Conservation (phyloP, 2,797 vertebrate species). For the Astyanax mexicanus region DNA sequence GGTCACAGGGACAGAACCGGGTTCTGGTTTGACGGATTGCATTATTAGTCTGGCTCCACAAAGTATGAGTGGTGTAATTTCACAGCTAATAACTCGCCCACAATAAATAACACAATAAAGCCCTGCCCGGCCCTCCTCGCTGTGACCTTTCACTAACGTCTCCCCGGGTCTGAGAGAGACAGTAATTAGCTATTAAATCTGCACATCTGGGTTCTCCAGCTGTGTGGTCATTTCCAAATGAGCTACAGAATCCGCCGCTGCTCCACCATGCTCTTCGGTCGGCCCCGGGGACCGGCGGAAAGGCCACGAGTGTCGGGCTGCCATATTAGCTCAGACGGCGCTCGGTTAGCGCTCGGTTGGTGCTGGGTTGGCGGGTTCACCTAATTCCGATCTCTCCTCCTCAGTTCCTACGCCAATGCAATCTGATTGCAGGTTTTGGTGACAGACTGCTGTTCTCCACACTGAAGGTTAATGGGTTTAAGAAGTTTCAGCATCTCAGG, state of each 20-base stretch:
- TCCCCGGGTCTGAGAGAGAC: slow-evolving; percentile 37
- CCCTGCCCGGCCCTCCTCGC: slow-evolving; percentile 31
- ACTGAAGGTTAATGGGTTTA: slow-evolving; percentile 8
- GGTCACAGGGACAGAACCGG: slow-evolving; percentile 27
- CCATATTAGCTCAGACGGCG: slow-evolving; percentile 46
- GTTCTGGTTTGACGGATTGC: slow-evolving; percentile 51
- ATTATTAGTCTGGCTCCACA: slow-evolving; percentile 57
- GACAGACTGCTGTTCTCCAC: slow-evolving; percentile 32
- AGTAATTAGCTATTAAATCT: slow-evolving; percentile 62
- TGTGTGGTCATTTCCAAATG: slow-evolving; percentile 57
- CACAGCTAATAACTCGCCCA: slow-evolving; percentile 56
- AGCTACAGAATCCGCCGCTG: slow-evolving; percentile 52
- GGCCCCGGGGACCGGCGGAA: slow-evolving; percentile 42
- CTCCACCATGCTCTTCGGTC: slow-evolving; percentile 34
- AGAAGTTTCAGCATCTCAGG: background rate
- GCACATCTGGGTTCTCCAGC: slow-evolving; percentile 59
- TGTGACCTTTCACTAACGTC: slow-evolving; percentile 52
- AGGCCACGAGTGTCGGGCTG: slow-evolving; percentile 35
- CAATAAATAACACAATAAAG: slow-evolving; percentile 58
- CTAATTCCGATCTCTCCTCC: no score
- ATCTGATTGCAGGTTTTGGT: slow-evolving; percentile 41
- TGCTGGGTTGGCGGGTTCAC: slow-evolving; percentile 22
- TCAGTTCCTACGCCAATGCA: slow-evolving; percentile 39
- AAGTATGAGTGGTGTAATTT: slow-evolving; percentile 52
- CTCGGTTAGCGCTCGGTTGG: no score